Evolutionary conservation across 2,113 vertebrate species (phyloP).

Genomic region (Bambusicola thoracicus): DNA sequence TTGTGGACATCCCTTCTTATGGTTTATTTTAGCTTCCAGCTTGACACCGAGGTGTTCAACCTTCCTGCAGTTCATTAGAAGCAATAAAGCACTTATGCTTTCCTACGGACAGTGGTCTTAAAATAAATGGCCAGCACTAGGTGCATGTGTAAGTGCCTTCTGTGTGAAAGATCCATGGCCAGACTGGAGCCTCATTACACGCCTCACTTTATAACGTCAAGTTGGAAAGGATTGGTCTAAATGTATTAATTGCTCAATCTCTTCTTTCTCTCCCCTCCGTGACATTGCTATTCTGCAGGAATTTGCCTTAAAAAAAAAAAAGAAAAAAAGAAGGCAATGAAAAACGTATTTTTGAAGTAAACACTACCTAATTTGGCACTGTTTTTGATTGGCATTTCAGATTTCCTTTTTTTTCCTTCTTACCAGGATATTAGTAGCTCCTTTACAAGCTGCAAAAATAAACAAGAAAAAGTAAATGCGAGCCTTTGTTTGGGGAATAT

Average conservation of each 20-base stretch:
- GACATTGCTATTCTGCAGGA: slow-evolving; percentile 36
- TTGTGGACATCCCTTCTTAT: background rate
- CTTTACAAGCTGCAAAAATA: slow-evolving; percentile 79
- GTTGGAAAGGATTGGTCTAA: slow-evolving; percentile 1
- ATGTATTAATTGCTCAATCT: background rate
- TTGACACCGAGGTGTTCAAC: background rate
- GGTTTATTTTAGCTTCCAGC: background rate
- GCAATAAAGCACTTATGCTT: background rate
- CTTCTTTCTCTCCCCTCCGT: slow-evolving; percentile 28
- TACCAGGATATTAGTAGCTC: slow-evolving; percentile 50
- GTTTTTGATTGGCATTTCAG: slow-evolving; percentile 74
- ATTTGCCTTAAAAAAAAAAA: background rate
- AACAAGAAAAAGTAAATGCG: slow-evolving; percentile 63
- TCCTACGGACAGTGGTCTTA: background rate
- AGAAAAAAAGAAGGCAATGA: slow-evolving; percentile 27
- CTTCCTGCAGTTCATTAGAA: background rate
- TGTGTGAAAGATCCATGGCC: background rate
- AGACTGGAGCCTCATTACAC: background rate
- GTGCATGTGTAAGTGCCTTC: background rate
- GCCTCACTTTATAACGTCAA: background rate
- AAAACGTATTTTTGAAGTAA: slow-evolving; percentile 66
- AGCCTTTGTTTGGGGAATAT: slow-evolving; percentile 70
- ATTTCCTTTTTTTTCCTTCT: background rate
- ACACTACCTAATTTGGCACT: slow-evolving; percentile 56
- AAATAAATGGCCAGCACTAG: background rate